These are phyloP conservation scores for Danionella dracula DNA, from an alignment of 2,797 vertebrate species.

Conservation along the genomic window DNA sequence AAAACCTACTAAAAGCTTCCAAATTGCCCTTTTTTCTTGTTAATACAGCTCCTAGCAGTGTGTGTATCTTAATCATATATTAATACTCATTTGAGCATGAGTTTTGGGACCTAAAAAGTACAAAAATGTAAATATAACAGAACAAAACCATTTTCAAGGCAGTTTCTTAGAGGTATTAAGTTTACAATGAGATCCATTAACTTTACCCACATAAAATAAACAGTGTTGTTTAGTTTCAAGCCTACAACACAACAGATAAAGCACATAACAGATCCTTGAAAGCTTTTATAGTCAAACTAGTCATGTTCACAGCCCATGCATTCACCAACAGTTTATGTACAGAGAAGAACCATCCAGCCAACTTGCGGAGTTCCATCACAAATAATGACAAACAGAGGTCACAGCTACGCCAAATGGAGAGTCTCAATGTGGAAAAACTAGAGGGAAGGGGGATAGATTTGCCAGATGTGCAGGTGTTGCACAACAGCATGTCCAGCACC, in stretches of 20 bases:
- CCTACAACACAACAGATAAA: not conserved
- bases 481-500: constrained; percentile 53
- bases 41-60: too few relatives aligned
- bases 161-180: not conserved
- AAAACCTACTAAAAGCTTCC: too few relatives aligned
- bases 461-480: constrained; percentile 73
- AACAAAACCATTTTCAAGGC: not conserved
- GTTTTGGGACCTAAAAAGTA: too few relatives aligned
- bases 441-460: constrained; percentile 60
- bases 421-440: constrained; percentile 44
- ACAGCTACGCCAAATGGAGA: constrained; percentile 16
- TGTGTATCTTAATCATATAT: too few relatives aligned
- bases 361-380: constrained; percentile 4
- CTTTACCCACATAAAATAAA: not conserved
- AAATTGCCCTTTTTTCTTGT: too few relatives aligned
- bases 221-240: not conserved
- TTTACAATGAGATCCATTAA: not conserved
- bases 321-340: constrained; percentile 10
- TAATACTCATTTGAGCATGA: too few relatives aligned
- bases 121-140: not conserved
- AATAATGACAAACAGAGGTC: constrained; percentile 28
- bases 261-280: not conserved
- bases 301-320: not conserved
- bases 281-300: not conserved
- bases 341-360: constrained; percentile 1